Evolutionary conservation across 2,113 vertebrate genomes (phyloP), one percentile per base, ranked within the genome.

Genomic region (Caranx melampygus): DNA sequence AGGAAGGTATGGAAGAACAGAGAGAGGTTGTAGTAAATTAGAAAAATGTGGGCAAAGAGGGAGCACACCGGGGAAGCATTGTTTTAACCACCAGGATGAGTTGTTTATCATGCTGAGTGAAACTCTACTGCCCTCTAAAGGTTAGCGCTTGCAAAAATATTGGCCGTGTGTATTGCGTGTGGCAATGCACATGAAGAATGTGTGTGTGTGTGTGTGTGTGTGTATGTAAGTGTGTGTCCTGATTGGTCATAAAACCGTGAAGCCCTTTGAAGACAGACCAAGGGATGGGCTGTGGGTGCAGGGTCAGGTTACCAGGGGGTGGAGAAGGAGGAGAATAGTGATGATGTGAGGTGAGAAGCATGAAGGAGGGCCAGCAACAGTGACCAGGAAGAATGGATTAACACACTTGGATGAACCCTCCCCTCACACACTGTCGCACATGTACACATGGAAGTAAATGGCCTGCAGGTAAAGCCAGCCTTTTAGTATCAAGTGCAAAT

Each of bases 81-180:
- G 66, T 61, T 64, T 12, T 5, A 76, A 47, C 49, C 14, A 11
- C 6, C 8, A 35, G 51, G 9, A 3, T 51, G 49, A 51, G 20
- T 51, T 20, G 49, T 51, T 18, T 16, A 51, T 51, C 34, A 31
- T 33, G 37, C 72, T 60, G 58, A 76, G 61, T 85, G 81, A 88
- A 72, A 79, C 91, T 84, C 89, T 91, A 81, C 92, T 93, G 91
- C 92, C 91, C 92, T 74, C 92, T 91, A 73, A 78, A 92, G 92
- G 87, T 60, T 14, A 51, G 57, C 79, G 18, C 49, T 14, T 1
- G 35, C 26, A 83, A 12, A 78, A 78, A 69, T 63, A 18, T 20
- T 2, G 34, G 0, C 21, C 26, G 49, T 3, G 10, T 21, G 45
- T 21, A 6, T 62, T 47, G 61, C 62, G 68, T 74, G 80, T 60